A percentile compares a stretch with the other conserved stretches of the same genome.
phyloP scores from a whole-genome alignment of 2,113 vertebrate species.

The Smithornis capensis region DNA sequence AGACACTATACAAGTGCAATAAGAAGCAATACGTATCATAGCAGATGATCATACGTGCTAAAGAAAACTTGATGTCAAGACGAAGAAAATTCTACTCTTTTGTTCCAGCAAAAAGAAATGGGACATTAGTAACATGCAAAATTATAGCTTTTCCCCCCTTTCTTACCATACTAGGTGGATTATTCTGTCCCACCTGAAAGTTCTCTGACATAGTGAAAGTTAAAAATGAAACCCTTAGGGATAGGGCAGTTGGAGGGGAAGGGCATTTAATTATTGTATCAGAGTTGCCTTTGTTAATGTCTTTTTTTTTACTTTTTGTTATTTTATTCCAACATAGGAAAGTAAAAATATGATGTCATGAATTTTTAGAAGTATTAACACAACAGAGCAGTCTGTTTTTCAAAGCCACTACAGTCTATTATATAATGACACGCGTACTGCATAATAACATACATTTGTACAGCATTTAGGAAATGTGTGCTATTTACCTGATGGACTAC shows the following conservation, averaged over 20 bases:
- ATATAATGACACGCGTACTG: background rate
- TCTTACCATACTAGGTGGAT: background rate
- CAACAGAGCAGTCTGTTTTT: background rate
- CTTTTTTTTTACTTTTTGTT: background rate
- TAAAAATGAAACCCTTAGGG: background rate
- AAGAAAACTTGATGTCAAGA: background rate
- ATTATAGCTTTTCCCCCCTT: background rate
- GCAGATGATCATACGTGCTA: background rate
- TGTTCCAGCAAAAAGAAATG: background rate
- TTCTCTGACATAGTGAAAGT: background rate
- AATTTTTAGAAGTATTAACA: background rate
- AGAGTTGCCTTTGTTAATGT: background rate
- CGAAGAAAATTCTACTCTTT: background rate
- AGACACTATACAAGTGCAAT: background rate
- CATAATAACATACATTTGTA: constrained; percentile 10
- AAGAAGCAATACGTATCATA: background rate
- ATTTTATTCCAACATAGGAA: background rate
- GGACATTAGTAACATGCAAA: background rate
- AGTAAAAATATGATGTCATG: background rate
- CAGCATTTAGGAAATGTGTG: background rate
- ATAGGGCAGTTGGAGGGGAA: background rate
- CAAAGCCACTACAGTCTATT: background rate
- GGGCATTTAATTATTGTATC: background rate
- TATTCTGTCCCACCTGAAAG: background rate
- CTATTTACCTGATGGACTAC: constrained; percentile 8